phyloP scores from a whole-genome alignment of 2,888 invertebrate genomes.

The Dugesia japonica region DNA sequence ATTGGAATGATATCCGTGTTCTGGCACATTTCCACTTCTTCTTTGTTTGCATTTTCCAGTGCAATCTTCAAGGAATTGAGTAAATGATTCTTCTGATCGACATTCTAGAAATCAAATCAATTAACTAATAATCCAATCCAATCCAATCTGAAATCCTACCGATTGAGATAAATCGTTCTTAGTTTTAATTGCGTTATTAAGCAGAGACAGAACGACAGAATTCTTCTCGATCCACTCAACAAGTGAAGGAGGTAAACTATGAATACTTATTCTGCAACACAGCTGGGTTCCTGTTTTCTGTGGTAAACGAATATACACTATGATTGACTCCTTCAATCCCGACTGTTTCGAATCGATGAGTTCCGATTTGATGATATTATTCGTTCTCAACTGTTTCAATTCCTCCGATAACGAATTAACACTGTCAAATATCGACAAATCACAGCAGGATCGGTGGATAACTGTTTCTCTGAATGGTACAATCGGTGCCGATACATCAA shows the following conservation, averaged over 20 bases:
- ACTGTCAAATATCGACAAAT: not conserved
- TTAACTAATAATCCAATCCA: too few species aligned
- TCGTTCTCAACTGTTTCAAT: not conserved
- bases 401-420: not conserved
- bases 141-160: too few species aligned
- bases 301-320: not conserved
- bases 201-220: not conserved
- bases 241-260: not conserved
- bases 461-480: conserved; percentile 89
- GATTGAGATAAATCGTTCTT: too few species aligned
- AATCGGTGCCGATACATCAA: conserved; percentile 82
- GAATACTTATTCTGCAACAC: not conserved
- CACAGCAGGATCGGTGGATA: conserved; percentile 49
- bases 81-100: too few species aligned
- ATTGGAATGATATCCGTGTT: not conserved
- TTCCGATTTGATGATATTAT: not conserved
- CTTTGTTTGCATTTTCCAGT: not conserved
- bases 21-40: not conserved
- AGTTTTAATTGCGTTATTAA: too few species aligned
- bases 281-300: not conserved
- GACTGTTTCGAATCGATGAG: not conserved
- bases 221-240: not conserved
- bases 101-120: too few species aligned
- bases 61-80: not conserved
- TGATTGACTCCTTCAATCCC: not conserved